These are phyloP conservation scores for Apoda limacodes DNA, from an alignment of 2,888 invertebrate genomes.

Conservation along the genomic window DNA sequence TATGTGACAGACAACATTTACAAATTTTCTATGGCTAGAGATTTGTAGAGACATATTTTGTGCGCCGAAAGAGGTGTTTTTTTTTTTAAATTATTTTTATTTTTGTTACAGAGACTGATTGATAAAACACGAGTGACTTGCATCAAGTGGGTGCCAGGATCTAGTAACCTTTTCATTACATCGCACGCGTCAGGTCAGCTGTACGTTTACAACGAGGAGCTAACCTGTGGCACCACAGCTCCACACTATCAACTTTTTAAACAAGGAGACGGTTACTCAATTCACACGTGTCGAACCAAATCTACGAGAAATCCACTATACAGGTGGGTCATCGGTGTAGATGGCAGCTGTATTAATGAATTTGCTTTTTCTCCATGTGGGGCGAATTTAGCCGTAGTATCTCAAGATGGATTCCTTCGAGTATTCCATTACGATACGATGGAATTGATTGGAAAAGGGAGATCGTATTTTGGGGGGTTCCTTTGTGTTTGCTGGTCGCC, in stretches of 20 bases:
- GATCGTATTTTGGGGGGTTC: constrained; percentile 98
- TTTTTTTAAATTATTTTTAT: too few species aligned
- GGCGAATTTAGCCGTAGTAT: constrained; percentile 91
- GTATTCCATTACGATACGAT: constrained; percentile 98
- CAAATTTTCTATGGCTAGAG: too few species aligned
- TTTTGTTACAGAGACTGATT: constrained; percentile 88
- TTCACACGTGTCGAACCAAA: constrained; percentile 96
- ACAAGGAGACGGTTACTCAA: constrained; percentile 92
- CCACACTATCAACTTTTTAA: constrained; percentile 97
- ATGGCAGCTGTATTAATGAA: constrained; percentile 91
- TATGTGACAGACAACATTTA: too few species aligned
- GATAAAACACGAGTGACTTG: constrained; percentile 97
- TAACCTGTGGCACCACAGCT: constrained; percentile 88
- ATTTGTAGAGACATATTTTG: too few species aligned
- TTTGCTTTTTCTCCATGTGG: constrained; percentile 97
- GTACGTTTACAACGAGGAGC: constrained; percentile 97
- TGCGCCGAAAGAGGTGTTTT: too few species aligned
- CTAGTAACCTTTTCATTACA: constrained; percentile 92
- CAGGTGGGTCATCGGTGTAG: constrained; percentile 83
- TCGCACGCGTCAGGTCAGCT: constrained; percentile 96
- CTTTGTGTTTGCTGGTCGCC: constrained; percentile 99
- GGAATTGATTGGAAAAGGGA: constrained; percentile 93
- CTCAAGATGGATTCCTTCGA: constrained; percentile 91
- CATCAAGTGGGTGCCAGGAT: constrained; percentile 97
- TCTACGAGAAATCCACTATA: constrained; percentile 94